phyloP scores from a whole-genome alignment of 2,888 invertebrate species.

The Limnephilus rhombicus region DNA sequence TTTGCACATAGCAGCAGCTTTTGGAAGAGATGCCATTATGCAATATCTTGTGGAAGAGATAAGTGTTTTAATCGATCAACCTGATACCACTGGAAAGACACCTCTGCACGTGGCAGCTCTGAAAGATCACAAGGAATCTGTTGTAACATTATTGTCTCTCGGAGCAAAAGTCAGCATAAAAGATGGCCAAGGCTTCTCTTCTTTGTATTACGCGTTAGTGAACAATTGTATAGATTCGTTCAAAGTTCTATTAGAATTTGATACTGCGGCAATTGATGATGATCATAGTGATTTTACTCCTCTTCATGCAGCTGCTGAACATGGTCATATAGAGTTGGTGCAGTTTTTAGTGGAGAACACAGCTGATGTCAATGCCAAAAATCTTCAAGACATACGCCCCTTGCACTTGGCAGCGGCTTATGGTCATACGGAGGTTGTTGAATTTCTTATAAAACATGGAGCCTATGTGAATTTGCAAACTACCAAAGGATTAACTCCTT shows the following conservation, averaged over 20 bases:
- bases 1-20: slow-evolving; percentile 26
- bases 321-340: background rate
- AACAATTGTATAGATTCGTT: background rate
- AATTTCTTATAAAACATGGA: background rate
- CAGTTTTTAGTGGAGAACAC: background rate
- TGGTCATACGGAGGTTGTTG: slow-evolving; percentile 17
- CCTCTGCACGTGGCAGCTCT: background rate
- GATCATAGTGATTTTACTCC: background rate
- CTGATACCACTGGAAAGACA: background rate
- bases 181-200: background rate
- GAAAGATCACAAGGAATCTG: slow-evolving; percentile 7
- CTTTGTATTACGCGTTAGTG: background rate
- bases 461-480: background rate
- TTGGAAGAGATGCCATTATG: background rate
- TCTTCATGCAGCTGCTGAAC: background rate
- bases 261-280: background rate
- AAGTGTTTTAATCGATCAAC: background rate
- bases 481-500: background rate
- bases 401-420: slow-evolving; percentile 8
- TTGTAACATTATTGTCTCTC: background rate
- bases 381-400: background rate
- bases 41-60: background rate
- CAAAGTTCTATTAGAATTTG: background rate
- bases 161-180: background rate
- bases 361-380: slow-evolving; percentile 15